Conservation (phyloP, 2,113 vertebrate species). For the Riparia riparia region DNA sequence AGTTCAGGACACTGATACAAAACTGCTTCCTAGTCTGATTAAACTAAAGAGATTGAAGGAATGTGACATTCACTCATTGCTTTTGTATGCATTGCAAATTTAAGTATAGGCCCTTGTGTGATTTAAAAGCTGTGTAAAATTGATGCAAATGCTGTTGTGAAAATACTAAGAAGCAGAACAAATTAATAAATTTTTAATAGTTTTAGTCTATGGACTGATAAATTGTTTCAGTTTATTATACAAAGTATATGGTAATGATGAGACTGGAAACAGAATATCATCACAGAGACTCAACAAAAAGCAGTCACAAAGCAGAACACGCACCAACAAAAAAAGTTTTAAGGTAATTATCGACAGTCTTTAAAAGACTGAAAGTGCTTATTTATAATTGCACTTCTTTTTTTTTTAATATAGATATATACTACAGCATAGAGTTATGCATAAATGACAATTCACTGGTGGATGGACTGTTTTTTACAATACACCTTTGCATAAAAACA, state of each 20-base stretch:
- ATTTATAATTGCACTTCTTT: background rate
- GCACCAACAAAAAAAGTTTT: background rate
- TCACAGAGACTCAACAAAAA: background rate
- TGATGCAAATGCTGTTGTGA: background rate
- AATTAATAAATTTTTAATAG: slow-evolving; percentile 34
- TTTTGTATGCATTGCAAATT: background rate
- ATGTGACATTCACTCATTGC: background rate
- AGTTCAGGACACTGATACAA: background rate
- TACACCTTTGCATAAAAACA: background rate
- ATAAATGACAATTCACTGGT: background rate
- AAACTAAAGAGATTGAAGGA: background rate
- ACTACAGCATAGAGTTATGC: background rate
- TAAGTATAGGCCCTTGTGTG: background rate
- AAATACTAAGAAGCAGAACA: background rate
- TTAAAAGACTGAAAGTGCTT: background rate
- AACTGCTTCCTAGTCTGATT: background rate
- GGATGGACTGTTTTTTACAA: too few species aligned
- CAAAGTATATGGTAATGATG: background rate
- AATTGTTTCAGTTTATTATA: slow-evolving; percentile 12
- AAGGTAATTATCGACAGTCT: background rate
- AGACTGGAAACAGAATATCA: background rate
- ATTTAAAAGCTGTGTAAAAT: slow-evolving; percentile 15
- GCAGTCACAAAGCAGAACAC: background rate
- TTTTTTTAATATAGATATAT: background rate
- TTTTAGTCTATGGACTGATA: slow-evolving; percentile 30